Percentiles rank a stretch among this genome's conserved stretches.
Evolutionary conservation across 2,888 invertebrate species (phyloP).

Genomic region (Sipha maydis): DNA sequence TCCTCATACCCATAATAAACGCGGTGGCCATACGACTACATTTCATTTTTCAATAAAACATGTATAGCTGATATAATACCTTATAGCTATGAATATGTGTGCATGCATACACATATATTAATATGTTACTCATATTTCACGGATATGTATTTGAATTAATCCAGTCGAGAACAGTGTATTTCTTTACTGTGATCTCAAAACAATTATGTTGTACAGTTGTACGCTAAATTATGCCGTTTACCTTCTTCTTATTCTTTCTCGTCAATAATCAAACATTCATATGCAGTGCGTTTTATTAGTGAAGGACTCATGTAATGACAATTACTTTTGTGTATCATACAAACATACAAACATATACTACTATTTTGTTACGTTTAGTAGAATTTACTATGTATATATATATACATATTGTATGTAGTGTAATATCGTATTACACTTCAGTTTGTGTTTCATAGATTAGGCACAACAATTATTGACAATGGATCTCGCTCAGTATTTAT

Average conservation of each 20-base stretch:
- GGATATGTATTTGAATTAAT: slow-evolving; percentile 26
- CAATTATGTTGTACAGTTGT: not conserved
- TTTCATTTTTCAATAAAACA: no score
- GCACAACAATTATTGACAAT: no score
- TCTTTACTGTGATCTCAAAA: not conserved
- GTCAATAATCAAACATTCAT: not conserved
- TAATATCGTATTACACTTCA: no score
- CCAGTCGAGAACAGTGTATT: not conserved
- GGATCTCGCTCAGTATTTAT: no score
- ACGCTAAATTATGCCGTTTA: slow-evolving; percentile 23
- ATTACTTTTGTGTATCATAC: no score
- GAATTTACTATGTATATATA: no score
- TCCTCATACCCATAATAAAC: slow-evolving; percentile 22
- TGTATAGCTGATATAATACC: no score
- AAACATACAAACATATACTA: no score
- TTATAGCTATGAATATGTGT: not conserved
- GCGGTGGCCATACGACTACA: no score
- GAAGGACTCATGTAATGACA: slow-evolving; percentile 2
- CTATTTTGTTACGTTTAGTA: no score
- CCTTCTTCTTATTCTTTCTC: slow-evolving; percentile 17
- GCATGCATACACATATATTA: not conserved
- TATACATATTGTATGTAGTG: no score
- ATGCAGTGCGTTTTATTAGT: not conserved
- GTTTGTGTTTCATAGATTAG: no score
- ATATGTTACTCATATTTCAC: not conserved